A percentile compares a stretch with the other conserved stretches of the same genome.
Evolutionary conservation across 2,113 vertebrate genomes (phyloP).

Genomic region (Eublepharis macularius): DNA sequence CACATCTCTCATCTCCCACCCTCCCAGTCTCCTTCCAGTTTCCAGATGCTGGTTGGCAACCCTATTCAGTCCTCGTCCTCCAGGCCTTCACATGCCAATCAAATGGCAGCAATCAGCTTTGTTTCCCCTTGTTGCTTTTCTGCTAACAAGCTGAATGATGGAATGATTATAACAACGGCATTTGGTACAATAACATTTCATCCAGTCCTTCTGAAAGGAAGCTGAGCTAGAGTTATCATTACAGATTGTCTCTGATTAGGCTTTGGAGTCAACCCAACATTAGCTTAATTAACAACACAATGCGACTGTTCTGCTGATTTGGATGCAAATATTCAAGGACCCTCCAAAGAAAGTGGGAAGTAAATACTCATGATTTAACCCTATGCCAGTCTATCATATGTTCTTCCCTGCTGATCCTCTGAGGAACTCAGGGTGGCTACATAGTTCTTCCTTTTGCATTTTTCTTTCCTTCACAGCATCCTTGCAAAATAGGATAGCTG

Average conservation of each 20-base stretch:
- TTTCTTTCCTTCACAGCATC: too few species aligned
- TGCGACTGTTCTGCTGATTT: slow-evolving; percentile 51
- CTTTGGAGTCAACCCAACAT: slow-evolving; percentile 54
- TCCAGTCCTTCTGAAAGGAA: neutral
- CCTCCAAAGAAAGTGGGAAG: slow-evolving; percentile 49
- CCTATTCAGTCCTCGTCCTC: slow-evolving; percentile 4
- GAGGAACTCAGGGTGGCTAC: too few species aligned
- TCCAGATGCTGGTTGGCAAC: too few species aligned
- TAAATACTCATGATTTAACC: slow-evolving; percentile 44
- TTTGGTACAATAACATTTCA: slow-evolving; percentile 12
- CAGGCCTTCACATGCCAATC: slow-evolving; percentile 33
- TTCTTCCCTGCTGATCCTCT: too few species aligned
- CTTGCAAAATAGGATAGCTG: too few species aligned
- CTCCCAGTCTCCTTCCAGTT: too few species aligned
- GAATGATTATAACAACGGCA: slow-evolving; percentile 2
- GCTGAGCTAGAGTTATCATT: neutral
- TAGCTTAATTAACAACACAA: slow-evolving; percentile 61
- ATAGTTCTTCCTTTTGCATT: too few species aligned
- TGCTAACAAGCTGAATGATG: slow-evolving; percentile 66
- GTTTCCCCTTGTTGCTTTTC: slow-evolving; percentile 48
- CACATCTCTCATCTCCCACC: too few species aligned
- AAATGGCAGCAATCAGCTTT: slow-evolving; percentile 39
- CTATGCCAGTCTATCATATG: neutral
- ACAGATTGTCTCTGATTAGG: slow-evolving; percentile 25
- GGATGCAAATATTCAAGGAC: slow-evolving; percentile 57